These are phyloP conservation scores for Syrphus vitripennis DNA, from an alignment of 2,888 invertebrate species.

Conservation along the genomic window DNA sequence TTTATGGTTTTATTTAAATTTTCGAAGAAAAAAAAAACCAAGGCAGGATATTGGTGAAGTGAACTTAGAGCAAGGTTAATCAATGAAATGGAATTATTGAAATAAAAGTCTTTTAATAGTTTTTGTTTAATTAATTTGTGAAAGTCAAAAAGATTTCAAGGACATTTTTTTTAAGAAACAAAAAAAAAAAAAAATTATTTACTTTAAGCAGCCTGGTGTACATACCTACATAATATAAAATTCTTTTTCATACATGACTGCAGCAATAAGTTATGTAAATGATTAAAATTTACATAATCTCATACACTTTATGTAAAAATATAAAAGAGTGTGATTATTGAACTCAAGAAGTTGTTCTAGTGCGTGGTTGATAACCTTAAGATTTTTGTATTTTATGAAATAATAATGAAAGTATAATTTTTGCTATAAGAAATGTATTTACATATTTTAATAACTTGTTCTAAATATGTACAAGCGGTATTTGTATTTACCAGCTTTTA, in stretches of 20 bases:
- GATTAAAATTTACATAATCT: neutral
- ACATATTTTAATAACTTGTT: no score
- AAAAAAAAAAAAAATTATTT: neutral
- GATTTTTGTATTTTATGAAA: neutral
- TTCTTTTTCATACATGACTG: neutral
- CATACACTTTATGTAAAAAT: neutral
- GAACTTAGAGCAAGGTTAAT: no score
- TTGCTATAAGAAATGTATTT: neutral
- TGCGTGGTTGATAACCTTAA: neutral
- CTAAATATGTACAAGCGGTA: no score
- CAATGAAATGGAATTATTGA: no score
- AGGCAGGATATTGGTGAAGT: neutral
- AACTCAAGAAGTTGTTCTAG: neutral
- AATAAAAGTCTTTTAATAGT: no score
- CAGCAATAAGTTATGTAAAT: neutral
- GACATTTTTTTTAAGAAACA: neutral
- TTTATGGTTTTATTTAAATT: neutral
- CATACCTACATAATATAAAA: no score
- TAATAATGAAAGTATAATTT: no score
- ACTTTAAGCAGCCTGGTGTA: no score
- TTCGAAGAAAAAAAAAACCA: neutral
- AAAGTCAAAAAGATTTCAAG: neutral
- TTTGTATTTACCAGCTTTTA: no score
- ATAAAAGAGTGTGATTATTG: neutral
- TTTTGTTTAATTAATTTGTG: neutral